These are phyloP conservation scores for Odobenus rosmarus DNA, from an alignment of 2,113 vertebrate species.

Conservation along the genomic window DNA sequence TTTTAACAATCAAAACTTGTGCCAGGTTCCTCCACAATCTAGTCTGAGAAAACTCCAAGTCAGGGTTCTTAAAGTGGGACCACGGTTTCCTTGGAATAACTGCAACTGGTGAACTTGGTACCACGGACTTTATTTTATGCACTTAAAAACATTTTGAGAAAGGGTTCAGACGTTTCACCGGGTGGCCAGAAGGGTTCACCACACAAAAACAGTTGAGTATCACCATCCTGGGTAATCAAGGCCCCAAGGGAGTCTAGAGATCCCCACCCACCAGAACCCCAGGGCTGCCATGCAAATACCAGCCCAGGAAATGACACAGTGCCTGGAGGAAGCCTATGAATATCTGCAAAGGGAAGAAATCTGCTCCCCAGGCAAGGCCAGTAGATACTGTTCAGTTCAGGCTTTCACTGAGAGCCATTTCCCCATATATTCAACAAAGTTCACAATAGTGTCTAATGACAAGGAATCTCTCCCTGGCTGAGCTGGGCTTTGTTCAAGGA, in stretches of 20 bases:
- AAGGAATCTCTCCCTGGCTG: background rate
- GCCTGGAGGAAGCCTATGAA: background rate
- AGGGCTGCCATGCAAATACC: background rate
- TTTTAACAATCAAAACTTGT: background rate
- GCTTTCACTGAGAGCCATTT: background rate
- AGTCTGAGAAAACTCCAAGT: background rate
- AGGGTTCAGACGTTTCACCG: background rate
- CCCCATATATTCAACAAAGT: background rate
- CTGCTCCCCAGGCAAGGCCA: background rate
- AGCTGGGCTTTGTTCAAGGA: background rate
- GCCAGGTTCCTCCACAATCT: background rate
- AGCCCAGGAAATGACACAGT: background rate
- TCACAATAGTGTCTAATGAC: background rate
- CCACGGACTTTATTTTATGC: background rate
- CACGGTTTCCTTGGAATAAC: slow-evolving; percentile 1
- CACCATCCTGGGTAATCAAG: background rate
- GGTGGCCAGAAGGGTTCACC: background rate
- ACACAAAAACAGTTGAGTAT: background rate
- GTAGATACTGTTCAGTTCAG: background rate
- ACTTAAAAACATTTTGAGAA: slow-evolving; percentile 10
- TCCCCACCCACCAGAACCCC: background rate
- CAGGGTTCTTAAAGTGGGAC: background rate
- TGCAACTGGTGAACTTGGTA: background rate
- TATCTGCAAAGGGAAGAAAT: background rate
- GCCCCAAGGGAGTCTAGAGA: background rate